Percentiles rank a stretch among this genome's conserved stretches.
Evolutionary conservation across 2,888 invertebrate genomes (phyloP).

Genomic region (Caenorhabditis sinica): DNA sequence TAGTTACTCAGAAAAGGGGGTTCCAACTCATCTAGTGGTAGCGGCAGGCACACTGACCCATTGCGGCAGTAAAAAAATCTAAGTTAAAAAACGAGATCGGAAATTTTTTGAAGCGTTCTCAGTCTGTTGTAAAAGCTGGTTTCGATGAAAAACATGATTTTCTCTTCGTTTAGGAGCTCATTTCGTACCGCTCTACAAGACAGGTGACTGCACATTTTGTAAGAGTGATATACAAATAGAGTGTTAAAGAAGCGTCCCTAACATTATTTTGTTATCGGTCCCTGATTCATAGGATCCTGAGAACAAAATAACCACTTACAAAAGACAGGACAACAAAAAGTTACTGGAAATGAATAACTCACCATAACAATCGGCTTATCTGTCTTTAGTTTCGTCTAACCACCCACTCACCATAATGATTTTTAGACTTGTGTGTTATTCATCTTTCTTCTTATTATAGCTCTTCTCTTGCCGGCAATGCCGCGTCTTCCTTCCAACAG

Average conservation of each 20-base stretch:
- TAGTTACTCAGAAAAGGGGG: slow-evolving; percentile 12
- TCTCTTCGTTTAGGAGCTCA: not conserved
- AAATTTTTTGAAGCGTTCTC: too few species aligned
- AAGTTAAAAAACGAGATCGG: too few species aligned
- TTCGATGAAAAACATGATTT: too few species aligned
- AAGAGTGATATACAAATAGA: not conserved
- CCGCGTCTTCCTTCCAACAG: slow-evolving; percentile 79
- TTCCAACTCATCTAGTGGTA: slow-evolving; percentile 35
- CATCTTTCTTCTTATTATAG: slow-evolving; percentile 56
- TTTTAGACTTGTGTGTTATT: slow-evolving; percentile 18
- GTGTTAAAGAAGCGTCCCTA: not conserved
- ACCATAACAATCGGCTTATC: not conserved
- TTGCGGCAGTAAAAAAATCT: slow-evolving; percentile 14
- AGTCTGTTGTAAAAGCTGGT: too few species aligned
- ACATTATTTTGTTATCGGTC: not conserved
- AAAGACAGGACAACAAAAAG: not conserved
- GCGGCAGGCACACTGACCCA: slow-evolving; percentile 53
- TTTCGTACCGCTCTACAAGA: not conserved
- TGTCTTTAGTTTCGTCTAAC: slow-evolving; percentile 20
- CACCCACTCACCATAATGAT: slow-evolving; percentile 4
- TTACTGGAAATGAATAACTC: not conserved
- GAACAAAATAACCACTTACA: not conserved
- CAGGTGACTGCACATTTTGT: slow-evolving; percentile 2
- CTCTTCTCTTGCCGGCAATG: slow-evolving; percentile 82
- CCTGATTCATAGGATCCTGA: not conserved